Percentiles rank a stretch among this genome's conserved stretches.
These are phyloP conservation scores for Lobophora halterata DNA, from an alignment of 2,888 invertebrate species.

Conservation along the genomic window DNA sequence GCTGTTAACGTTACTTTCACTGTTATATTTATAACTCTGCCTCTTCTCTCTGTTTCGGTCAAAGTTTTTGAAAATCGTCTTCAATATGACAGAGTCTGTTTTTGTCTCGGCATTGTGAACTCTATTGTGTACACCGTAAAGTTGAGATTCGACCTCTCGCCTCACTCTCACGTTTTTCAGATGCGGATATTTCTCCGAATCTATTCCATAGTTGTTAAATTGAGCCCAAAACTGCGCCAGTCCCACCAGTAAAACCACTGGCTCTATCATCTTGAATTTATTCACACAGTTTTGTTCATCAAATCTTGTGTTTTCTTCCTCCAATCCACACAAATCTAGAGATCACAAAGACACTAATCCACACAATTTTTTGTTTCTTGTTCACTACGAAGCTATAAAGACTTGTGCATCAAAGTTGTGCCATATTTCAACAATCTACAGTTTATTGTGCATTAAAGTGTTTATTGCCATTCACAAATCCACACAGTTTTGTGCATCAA, in stretches of 20 bases:
- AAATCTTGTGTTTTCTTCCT: too few species aligned
- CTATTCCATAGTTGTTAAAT: conserved; percentile 41
- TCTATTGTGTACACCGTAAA: not conserved
- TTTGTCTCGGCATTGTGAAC: not conserved
- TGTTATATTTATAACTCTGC: not conserved
- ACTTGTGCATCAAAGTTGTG: too few species aligned
- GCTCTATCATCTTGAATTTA: conserved; percentile 16
- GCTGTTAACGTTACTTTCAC: conserved; percentile 3
- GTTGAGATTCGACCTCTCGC: conserved; percentile 21
- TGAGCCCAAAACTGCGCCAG: conserved; percentile 9
- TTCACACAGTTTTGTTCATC: too few species aligned
- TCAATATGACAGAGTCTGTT: conserved; percentile 5
- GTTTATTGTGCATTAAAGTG: too few species aligned
- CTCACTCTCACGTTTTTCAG: conserved; percentile 38
- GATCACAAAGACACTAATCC: too few species aligned
- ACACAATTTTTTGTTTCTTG: too few species aligned
- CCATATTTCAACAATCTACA: too few species aligned
- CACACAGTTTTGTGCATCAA: too few species aligned
- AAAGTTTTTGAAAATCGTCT: conserved; percentile 3
- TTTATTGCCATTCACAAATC: too few species aligned
- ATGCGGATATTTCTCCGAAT: conserved; percentile 29
- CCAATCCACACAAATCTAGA: too few species aligned
- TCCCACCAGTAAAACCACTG: conserved; percentile 7
- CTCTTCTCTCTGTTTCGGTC: not conserved
- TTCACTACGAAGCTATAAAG: too few species aligned